Evolutionary conservation across 2,797 vertebrate species (phyloP), one percentile per base, ranked within the genome.

Genomic region (Hippocampus kuda): DNA sequence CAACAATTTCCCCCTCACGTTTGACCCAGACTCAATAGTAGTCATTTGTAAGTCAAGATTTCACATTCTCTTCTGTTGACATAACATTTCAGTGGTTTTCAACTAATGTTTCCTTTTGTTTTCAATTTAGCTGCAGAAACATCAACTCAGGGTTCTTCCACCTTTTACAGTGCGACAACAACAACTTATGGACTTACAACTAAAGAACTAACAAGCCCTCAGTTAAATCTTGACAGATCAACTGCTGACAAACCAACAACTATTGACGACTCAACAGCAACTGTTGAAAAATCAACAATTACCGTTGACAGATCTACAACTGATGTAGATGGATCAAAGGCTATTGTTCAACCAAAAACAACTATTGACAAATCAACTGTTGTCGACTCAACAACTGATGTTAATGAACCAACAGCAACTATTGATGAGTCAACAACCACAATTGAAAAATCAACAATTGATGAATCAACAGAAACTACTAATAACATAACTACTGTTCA

Each of bases 31-130:
- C 11, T 69, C 72, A 8, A 26, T 82, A 0, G 0, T 0, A 72
- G 11, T 65, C 34, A 8, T 51, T 67, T 0, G 78, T 78, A 73
- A 76, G 80, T 76, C 56, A 66, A 68, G 9, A 26, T 46, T 5
- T 30, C 1, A 4, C 24, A 15, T 64, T n/a, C 5, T 64, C 8
- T 62, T 12, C 38, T n/a, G 12, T 64, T 24, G 0, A 3, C 11
- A n/a, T 63, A 9, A 22, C 0, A 11, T 41, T 44, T 64, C 5
- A 5, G 10, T 2, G 15, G 38, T 64, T 2, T 44, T 5, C 2
- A 24, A n/a, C 10, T 10, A 44, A 44, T 42, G 24, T 22, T 15
- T 15, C n/a, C 5, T 42, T 64, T 13, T 64, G 38, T 64, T 64
- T 42, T 44, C 12, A 13, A 64, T 42, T 44, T 41, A 64, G 38